Evolutionary conservation across 1,140 invertebrate species (phyloP), one percentile per base, ranked within the genome.

Genomic region (Brachionus calyciflorus): DNA sequence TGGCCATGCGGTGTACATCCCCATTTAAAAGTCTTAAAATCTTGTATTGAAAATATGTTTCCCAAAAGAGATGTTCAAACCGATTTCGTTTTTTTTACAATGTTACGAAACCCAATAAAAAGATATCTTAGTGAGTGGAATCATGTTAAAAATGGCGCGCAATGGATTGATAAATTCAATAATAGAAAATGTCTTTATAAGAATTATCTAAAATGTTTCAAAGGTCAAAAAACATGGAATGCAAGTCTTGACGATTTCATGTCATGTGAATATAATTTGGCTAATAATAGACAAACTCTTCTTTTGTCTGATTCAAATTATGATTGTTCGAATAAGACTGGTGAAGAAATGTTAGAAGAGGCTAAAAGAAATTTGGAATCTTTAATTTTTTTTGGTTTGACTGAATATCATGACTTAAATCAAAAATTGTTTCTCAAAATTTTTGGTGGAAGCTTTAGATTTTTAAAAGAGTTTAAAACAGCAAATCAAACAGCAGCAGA

Each of bases 1-100:
- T 99, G 96, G 96, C 93, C 93, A 81, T 99, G 96, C 87, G 96
- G 96, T 63, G 87, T 99, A 19, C 96, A 99, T 86, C 95, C 96
- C 14, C 87, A 99, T 86, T 99, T 93, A 91, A 98, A 95, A 14
- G 95, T 98, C 86, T 84, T 98, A 73, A 93, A 92, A 10, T 89
- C 89, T 81, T 92, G 93, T 85, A 12, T 57, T 9, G 6, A 26
- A 28, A 57, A 26, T 28, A 28, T 2, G 2, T 14, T 28, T 57
- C 53, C n/a, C n/a, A n/a, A n/a, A n/a, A n/a, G n/a, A n/a, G n/a
- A n/a, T n/a, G n/a, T n/a, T n/a, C n/a, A n/a, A n/a, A n/a, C n/a
- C n/a, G 19, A 57, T 30, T 57, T 57, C n/a, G 26, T 14, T 57
- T 4, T 28, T 1, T 57, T 57, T n/a, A 57, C 53, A 28, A 57